Percentiles rank a stretch among this genome's conserved stretches.
phyloP scores from a whole-genome alignment of 2,113 vertebrate genomes.

The Bombycilla garrulus region DNA sequence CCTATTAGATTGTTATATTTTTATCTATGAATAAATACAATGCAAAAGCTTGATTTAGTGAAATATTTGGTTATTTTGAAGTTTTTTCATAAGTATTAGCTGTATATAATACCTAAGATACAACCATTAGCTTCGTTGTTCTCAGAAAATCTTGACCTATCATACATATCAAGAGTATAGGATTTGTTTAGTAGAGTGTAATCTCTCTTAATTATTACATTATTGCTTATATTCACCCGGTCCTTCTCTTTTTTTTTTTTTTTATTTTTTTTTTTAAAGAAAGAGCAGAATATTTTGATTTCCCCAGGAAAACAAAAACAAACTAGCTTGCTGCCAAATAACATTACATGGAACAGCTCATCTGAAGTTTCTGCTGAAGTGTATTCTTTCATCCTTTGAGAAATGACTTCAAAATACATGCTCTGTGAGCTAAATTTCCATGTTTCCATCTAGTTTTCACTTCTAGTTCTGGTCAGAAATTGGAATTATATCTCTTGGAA shows the following conservation, averaged over 20 bases:
- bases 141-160: not conserved
- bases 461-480: not conserved
- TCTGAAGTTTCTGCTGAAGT: not conserved
- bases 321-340: not conserved
- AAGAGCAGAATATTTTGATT: not conserved
- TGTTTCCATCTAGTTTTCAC: not conserved
- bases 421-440: not conserved
- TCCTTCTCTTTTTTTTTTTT: not conserved
- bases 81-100: not conserved
- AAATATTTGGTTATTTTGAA: not conserved
- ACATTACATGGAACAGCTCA: not conserved
- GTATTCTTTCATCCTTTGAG: not conserved
- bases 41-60: not conserved
- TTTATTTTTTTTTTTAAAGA: not conserved
- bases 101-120: not conserved
- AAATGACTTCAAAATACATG: not conserved
- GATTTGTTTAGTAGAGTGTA: not conserved
- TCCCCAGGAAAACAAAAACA: not conserved
- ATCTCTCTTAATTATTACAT: not conserved
- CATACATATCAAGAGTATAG: not conserved
- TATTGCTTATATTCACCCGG: not conserved
- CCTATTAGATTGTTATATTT: not conserved
- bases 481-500: not conserved
- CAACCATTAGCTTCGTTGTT: not conserved
- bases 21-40: not conserved